Percentiles rank a stretch among this genome's conserved stretches.
These are phyloP conservation scores for Microcaecilia unicolor DNA, from an alignment of 2,797 vertebrate genomes.

Conservation along the genomic window DNA sequence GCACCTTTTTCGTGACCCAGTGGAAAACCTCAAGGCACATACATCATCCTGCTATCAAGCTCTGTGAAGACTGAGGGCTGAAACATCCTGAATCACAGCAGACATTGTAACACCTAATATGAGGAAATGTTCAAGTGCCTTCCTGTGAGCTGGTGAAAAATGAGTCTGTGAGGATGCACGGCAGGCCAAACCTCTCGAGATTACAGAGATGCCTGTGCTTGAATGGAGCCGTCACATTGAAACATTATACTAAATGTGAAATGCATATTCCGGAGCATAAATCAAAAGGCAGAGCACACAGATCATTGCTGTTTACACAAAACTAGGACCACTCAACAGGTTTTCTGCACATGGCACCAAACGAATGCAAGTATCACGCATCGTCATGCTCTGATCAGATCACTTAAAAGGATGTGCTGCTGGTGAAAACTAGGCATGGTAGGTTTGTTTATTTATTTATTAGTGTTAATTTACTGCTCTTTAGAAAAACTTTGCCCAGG, in stretches of 20 bases:
- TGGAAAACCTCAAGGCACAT: too few species aligned
- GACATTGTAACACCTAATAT: neutral
- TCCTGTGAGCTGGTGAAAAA: neutral
- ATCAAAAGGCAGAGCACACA: neutral
- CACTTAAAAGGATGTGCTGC: too few species aligned
- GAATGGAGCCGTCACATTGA: neutral
- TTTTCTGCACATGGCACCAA: too few species aligned
- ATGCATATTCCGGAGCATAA: neutral
- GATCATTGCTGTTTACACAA: too few species aligned
- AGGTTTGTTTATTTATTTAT: too few species aligned
- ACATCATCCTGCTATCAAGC: neutral
- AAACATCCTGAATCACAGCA: neutral
- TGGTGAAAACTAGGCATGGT: too few species aligned
- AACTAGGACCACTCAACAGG: too few species aligned
- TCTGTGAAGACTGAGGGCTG: neutral
- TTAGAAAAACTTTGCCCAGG: too few species aligned
- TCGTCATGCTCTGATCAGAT: too few species aligned
- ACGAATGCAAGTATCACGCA: too few species aligned
- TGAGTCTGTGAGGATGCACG: neutral
- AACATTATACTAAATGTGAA: slow-evolving; percentile 2
- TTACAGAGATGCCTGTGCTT: neutral
- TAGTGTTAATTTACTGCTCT: too few species aligned
- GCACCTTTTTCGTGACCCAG: neutral
- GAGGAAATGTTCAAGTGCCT: neutral
- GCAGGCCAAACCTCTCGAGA: neutral